Base-by-base conservation (phyloP, 2,888 invertebrate species). In the Panopea generosa region DNA sequence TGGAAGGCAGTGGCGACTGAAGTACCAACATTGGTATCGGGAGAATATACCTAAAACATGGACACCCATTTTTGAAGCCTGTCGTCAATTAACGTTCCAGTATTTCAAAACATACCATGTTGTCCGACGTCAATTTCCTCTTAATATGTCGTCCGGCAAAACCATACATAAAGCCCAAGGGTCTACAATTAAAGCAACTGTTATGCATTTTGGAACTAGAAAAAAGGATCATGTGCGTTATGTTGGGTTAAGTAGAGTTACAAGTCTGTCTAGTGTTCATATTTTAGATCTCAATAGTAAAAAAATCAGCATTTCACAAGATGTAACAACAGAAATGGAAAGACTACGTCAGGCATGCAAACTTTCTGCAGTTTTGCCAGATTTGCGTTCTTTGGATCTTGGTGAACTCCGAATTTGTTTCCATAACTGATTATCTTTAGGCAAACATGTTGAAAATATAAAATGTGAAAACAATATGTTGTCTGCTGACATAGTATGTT, bases 91-190 rank as follows among this genome's bases (percentile, higher is more conserved):
- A 22, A 16, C 49, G 4, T 18, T 49, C 4, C 49, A 16, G 2
- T 22, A 61, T 33, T 29, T 20, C 22, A 29, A 77, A 66, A 45
- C 62, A 7, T 55, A 47, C 16, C 9, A n/a, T n/a, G 33, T 73
- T 27, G 24, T 40, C 2, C 26, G 82, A 33, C 20, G 56, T 1
- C 82, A 79, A 52, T 82, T 79, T 55, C 74, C 83, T 11, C 18
- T 83, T 9, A 18, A 3, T 0, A 7, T 68, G 2, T 26, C 79
- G n/a, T 68, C 80, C 50, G 83, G 65, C 56, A 82, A 77, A 61
- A 79, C 79, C 16, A 47, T 80, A 22, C 79, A 79, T 24, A 78
- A 76, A 71, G 59, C 78, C 11, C 82, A 82, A 61, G 82, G 77
- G 11, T 69, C 60, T 18, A 82, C 83, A 2, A 14, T 82, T 26